Conservation (phyloP, 2,797 vertebrate genomes). For the Melanotaenia trifasciata region DNA sequence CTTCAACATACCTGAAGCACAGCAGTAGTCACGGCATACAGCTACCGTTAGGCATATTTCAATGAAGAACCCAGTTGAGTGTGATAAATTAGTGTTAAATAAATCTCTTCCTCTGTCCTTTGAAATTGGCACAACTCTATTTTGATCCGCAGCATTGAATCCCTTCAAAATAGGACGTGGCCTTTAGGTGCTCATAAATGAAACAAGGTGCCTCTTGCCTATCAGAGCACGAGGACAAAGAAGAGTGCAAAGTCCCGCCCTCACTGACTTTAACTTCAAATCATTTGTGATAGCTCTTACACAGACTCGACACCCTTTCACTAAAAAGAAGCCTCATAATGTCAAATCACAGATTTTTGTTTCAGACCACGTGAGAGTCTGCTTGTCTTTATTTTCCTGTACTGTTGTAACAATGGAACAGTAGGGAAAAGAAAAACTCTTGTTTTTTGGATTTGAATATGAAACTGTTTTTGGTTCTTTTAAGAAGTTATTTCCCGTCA, state of each 20-base stretch:
- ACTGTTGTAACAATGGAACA: neutral
- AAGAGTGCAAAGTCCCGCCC: constrained; percentile 50
- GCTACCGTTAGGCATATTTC: constrained; percentile 11
- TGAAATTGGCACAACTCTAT: constrained; percentile 26
- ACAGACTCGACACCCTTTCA: constrained; percentile 10
- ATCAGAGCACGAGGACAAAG: constrained; percentile 39
- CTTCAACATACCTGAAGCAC: constrained; percentile 63
- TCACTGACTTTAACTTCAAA: constrained; percentile 17
- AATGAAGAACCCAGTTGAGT: constrained; percentile 10
- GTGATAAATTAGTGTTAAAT: neutral
- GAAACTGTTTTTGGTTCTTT: constrained; percentile 4
- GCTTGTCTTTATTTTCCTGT: neutral
- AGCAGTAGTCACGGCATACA: constrained; percentile 26
- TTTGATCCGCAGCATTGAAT: constrained; percentile 16
- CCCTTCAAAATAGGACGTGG: constrained; percentile 47
- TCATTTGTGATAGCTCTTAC: constrained; percentile 15
- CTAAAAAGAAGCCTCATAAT: constrained; percentile 9
- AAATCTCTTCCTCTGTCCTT: constrained; percentile 47
- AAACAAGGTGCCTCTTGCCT: constrained; percentile 56
- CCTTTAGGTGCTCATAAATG: constrained; percentile 50
- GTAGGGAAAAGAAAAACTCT: neutral
- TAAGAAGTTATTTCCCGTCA: neutral
- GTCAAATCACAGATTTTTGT: neutral
- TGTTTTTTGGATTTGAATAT: neutral
- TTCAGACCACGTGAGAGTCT: constrained; percentile 10